Base-by-base conservation (phyloP, 2,113 vertebrate genomes). In the Mesocricetus auratus region DNA sequence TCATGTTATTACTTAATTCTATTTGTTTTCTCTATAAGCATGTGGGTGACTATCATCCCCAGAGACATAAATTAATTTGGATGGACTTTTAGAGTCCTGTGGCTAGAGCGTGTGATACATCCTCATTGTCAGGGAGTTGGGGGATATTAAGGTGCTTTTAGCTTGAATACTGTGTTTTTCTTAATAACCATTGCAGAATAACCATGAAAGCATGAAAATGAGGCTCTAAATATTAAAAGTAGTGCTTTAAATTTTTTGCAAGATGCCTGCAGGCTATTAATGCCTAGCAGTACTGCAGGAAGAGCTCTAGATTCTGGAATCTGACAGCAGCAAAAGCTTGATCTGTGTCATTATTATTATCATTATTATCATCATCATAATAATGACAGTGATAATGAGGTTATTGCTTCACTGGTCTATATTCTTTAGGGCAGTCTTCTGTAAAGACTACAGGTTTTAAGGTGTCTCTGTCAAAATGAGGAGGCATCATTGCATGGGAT, bases 51-150 rank as follows among this genome's bases (percentile, higher is more conserved):
- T 93, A 50, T 96, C 26, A 0, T 89, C 96, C 86, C 68, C 45
- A 83, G 94, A 93, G 77, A 97, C 85, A 94, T 89, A 96, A 96
- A 95, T 94, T 81, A 94, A 97, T 79, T 69, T 45, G 47, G 21
- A 58, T 78, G 96, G 94, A 94, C 88, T 96, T 95, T 95, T 56
- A 95, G 87, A 89, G 85, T 58, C 92, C 47, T 91, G 29, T 85
- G 74, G 75, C 90, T 71, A 90, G 66, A 91, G 60, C 3, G 12
- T 89, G 53, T 86, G 53, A 96, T 93, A 60, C 39, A 60, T 75
- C 73, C 75, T 88, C 33, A 42, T 66, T n/a, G 50, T 64, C 50
- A 29, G 88, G 62, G 42, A 78, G 68, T 77, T 93, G 9, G 58
- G 75, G 73, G 16, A 31, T 33, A 33, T 92, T 94, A 94, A 75